A percentile compares a stretch with the other conserved stretches of the same genome.
Evolutionary conservation across 2,113 vertebrate genomes (phyloP).

Genomic region (Sorex araneus): DNA sequence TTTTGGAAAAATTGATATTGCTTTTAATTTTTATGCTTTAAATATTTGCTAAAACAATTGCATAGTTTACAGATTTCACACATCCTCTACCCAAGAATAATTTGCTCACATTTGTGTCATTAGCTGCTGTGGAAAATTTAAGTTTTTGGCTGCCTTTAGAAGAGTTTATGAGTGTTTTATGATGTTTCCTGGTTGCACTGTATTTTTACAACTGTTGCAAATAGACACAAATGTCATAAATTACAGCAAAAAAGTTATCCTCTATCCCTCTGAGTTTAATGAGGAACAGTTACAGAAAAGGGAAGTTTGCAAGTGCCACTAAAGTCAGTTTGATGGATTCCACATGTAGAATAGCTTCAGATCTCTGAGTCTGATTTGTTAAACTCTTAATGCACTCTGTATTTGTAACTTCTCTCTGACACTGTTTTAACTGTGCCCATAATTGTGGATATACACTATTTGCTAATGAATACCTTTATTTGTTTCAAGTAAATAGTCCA

Average conservation of each 20-base stretch:
- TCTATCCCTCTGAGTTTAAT: constrained; percentile 83
- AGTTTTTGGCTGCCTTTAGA: constrained; percentile 82
- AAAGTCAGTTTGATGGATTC: constrained; percentile 83
- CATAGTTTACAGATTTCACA: constrained; percentile 78
- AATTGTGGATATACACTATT: constrained; percentile 9
- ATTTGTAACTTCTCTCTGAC: constrained; percentile 10
- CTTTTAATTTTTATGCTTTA: constrained; percentile 79
- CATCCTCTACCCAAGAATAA: constrained; percentile 65
- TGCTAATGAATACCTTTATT: constrained; percentile 37
- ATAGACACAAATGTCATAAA: constrained; percentile 87
- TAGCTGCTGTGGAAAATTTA: constrained; percentile 80
- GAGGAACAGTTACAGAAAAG: constrained; percentile 86
- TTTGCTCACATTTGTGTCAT: constrained; percentile 77
- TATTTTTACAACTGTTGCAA: constrained; percentile 89
- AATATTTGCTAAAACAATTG: constrained; percentile 76
- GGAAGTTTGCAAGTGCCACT: constrained; percentile 83
- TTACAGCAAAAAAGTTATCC: constrained; percentile 84
- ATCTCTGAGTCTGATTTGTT: constrained; percentile 66
- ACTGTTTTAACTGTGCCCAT: neutral
- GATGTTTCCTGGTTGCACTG: constrained; percentile 86
- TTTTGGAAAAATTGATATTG: constrained; percentile 68
- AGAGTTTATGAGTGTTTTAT: constrained; percentile 85
- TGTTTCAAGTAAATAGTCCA: constrained; percentile 14
- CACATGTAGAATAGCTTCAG: constrained; percentile 81
- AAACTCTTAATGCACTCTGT: constrained; percentile 42